These are phyloP conservation scores for Glareola pratincola DNA, from an alignment of 2,113 vertebrate species.

Conservation along the genomic window DNA sequence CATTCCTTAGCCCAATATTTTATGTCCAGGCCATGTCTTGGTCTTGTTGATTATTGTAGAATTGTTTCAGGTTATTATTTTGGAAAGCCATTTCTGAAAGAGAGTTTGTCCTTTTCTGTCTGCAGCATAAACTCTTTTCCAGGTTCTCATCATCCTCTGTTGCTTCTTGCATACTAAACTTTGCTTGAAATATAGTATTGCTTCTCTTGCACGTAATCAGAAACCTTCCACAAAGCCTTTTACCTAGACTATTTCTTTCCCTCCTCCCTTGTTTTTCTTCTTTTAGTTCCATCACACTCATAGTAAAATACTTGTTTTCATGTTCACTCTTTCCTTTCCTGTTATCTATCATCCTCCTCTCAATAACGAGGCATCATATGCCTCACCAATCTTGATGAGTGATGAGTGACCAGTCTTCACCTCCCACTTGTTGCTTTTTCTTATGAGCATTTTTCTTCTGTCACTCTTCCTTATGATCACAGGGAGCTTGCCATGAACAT, in stretches of 20 bases:
- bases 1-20: not conserved
- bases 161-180: not conserved
- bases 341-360: not conserved
- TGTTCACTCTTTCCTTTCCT: not conserved
- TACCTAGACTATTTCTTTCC: not conserved
- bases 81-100: not conserved
- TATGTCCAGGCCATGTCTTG: not conserved
- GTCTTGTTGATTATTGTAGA: not conserved
- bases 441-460: not conserved
- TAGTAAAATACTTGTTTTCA: constrained; percentile 12
- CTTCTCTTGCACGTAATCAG: not conserved
- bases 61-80: not conserved
- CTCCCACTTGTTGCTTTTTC: not conserved
- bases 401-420: not conserved
- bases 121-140: not conserved
- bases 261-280: not conserved
- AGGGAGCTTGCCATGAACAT: not conserved
- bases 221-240: not conserved
- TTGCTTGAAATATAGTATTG: not conserved
- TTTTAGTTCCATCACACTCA: not conserved
- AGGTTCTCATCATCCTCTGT: not conserved
- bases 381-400: not conserved
- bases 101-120: not conserved
- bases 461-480: not conserved
- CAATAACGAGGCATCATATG: not conserved